Percentiles rank a stretch among this genome's conserved stretches.
phyloP scores from a whole-genome alignment of 2,888 invertebrate species.

The Digitonthophagus gazella region DNA sequence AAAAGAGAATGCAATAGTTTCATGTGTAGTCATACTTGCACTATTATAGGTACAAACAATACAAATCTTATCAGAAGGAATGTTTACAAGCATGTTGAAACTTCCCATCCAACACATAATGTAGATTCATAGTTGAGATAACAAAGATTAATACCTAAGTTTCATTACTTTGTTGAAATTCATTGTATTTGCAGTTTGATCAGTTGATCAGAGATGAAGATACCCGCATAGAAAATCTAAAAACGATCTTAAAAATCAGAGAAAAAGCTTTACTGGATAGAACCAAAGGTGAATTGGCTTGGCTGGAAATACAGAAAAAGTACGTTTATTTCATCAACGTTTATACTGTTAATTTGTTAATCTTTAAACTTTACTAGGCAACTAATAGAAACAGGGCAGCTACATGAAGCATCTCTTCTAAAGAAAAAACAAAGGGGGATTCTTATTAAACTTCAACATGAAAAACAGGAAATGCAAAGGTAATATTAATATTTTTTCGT shows the following conservation, averaged over 20 bases:
- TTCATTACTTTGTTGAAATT: constrained; percentile 20
- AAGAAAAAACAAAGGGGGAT: constrained; percentile 69
- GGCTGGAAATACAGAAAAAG: constrained; percentile 66
- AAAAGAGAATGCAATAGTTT: too few species aligned
- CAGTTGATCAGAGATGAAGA: constrained; percentile 68
- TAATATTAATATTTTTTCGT: constrained; percentile 34
- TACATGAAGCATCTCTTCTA: constrained; percentile 58
- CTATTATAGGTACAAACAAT: too few species aligned
- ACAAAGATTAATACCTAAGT: constrained; percentile 17
- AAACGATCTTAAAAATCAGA: constrained; percentile 63
- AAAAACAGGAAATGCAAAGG: constrained; percentile 67
- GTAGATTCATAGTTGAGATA: constrained; percentile 12
- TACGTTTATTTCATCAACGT: constrained; percentile 34
- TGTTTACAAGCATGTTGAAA: not conserved
- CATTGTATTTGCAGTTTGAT: constrained; percentile 50
- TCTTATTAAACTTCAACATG: constrained; percentile 64
- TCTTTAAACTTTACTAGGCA: constrained; percentile 43
- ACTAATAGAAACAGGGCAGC: constrained; percentile 57
- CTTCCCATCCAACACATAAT: not conserved
- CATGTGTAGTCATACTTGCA: too few species aligned
- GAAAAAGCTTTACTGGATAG: constrained; percentile 67
- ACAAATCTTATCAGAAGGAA: not conserved
- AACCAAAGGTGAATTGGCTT: constrained; percentile 63
- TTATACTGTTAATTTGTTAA: not conserved
- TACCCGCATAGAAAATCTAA: constrained; percentile 63